Evolutionary conservation across 37 sponge, comb jelly and placozoan species (phyloP), one percentile per base, ranked within the genome.

Genomic region (Lycopodina hypogea): DNA sequence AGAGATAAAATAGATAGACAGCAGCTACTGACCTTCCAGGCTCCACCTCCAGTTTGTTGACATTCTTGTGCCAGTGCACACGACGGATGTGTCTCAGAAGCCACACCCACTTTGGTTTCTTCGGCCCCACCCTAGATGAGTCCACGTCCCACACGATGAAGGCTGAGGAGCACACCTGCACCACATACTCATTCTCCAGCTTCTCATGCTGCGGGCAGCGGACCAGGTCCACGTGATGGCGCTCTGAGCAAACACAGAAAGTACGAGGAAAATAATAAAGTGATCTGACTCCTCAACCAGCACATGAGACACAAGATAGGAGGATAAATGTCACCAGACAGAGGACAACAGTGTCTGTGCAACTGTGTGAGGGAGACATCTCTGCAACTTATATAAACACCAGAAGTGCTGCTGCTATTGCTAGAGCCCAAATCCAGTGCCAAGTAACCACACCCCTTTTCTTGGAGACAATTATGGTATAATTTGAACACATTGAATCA

Each of bases 11-110:
- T n/a, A 6, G 6, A 24, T 42, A 52, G 3, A 53, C 56, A 40
- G n/a, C 8, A 68, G 58, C n/a, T n/a, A 39, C 76, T 14, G 40
- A 86, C 83, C 87, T 86, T 26, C 91, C 88, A 50, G 73, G 81
- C 63, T 87, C 88, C 50, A 87, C 73, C 36, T 87, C 88, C 41
- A 87, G 78, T 48, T 87, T 81, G 52, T 77, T 66, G 34, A 82
- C 77, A 35, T 69, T 69, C 57, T 70, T 81, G 73, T 87, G 83
- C 53, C 74, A 87, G 33, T 87, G 82, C 0, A 82, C 64, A 32
- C 88, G 57, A 40, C 88, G 72, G 15, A 87, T 70, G 56, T 59
- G 66, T 55, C 57, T 69, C 52, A 87, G 35, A 0, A 70, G 48
- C 88, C 88, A 87, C 72, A 81, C 73, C 76, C 76, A 87, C 41